Evolutionary conservation across 2,797 vertebrate species (phyloP).

Genomic region (Peromyscus melanophrys): DNA sequence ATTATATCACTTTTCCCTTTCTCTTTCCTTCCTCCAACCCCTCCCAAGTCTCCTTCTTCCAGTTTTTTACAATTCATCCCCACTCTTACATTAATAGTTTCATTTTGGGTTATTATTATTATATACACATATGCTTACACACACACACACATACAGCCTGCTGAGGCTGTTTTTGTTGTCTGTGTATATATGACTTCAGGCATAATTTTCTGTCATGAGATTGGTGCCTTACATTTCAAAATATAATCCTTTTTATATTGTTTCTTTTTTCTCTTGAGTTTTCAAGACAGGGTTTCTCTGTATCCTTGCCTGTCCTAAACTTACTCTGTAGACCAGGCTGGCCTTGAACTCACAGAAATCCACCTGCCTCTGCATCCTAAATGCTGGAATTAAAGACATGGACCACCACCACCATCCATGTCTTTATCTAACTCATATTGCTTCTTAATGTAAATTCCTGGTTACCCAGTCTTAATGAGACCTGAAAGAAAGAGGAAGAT

Average conservation of each 20-base stretch:
- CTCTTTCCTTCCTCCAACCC: background rate
- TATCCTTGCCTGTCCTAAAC: background rate
- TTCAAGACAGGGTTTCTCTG: background rate
- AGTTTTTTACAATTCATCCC: background rate
- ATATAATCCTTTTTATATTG: conserved; percentile 20
- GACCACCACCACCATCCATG: background rate
- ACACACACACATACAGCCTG: background rate
- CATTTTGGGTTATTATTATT: background rate
- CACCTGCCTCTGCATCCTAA: background rate
- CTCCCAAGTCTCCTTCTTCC: background rate
- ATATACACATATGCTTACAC: background rate
- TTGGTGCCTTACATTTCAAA: conserved; percentile 1
- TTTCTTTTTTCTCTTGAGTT: background rate
- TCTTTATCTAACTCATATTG: background rate
- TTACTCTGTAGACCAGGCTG: background rate
- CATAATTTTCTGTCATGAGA: background rate
- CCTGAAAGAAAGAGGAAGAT: background rate
- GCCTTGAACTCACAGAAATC: background rate
- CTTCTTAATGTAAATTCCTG: background rate
- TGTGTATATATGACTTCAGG: background rate
- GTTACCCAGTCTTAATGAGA: background rate
- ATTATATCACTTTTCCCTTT: background rate
- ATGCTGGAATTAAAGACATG: background rate
- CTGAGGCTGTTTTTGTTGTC: background rate
- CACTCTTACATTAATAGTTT: background rate